These are phyloP conservation scores for Venustaconcha ellipsiformis DNA, from an alignment of 1,140 invertebrate genomes.

Conservation along the genomic window DNA sequence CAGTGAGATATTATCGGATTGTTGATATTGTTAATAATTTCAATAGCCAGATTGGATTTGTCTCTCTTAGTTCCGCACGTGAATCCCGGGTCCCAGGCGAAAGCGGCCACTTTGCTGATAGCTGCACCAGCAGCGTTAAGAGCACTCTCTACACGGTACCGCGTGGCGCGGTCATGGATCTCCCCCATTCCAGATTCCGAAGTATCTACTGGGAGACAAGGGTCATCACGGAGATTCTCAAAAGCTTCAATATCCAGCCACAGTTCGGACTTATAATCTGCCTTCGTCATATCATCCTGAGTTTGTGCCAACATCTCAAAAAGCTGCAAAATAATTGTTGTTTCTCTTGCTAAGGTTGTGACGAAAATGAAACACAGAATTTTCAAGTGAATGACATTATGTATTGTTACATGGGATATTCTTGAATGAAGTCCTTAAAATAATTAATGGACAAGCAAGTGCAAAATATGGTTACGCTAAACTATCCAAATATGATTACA, in stretches of 20 bases:
- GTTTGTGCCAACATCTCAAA: slow-evolving; percentile 29
- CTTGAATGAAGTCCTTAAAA: no score
- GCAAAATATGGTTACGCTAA: no score
- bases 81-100: slow-evolving; percentile 57
- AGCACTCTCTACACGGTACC: slow-evolving; percentile 46
- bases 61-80: slow-evolving; percentile 45
- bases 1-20: slow-evolving; percentile 55
- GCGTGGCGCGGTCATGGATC: slow-evolving; percentile 40
- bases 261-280: slow-evolving; percentile 33
- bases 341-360: no score
- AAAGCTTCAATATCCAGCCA: slow-evolving; percentile 56
- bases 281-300: slow-evolving; percentile 10
- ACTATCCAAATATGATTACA: no score
- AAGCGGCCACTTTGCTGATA: slow-evolving; percentile 48
- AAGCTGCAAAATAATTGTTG: slow-evolving; percentile 26
- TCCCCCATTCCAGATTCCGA: slow-evolving; percentile 36
- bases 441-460: no score
- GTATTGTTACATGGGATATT: no score
- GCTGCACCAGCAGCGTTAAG: slow-evolving; percentile 40
- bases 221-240: slow-evolving; percentile 46
- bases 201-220: slow-evolving; percentile 41
- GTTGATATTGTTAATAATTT: slow-evolving; percentile 33
- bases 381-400: no score
- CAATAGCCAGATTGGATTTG: slow-evolving; percentile 22
- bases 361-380: no score